Base-by-base conservation (phyloP, 2,888 invertebrate genomes). In the Cordilura impudica region DNA sequence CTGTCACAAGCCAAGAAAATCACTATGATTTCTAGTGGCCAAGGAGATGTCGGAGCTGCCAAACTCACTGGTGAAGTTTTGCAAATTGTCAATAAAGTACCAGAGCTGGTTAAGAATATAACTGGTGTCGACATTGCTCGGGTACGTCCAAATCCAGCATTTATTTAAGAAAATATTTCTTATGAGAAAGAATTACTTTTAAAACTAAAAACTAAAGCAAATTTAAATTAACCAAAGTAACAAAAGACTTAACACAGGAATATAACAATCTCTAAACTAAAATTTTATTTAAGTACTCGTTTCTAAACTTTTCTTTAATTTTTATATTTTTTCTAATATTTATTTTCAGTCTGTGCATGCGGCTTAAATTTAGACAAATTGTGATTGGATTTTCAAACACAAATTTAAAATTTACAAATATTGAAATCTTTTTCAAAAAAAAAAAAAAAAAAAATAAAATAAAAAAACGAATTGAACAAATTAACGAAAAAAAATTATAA, bases 21-120 rank as follows among this genome's bases (percentile, higher is more conserved):
- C 81, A 98, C 97, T 5, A 98, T 99, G 98, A 95, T 99, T 16
- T 97, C 98, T 0, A 95, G 95, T 84, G 98, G 98, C 29, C 93
- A 92, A 70, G 95, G 97, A 35, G 96, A 98, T 58, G 92, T 99
- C 31, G 99, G 99, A 29, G 98, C 98, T 0, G 94, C 97, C 81
- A 98, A 98, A 90, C 91, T 99, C 81, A 97, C 98, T 3, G 95
- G 95, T 45, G 99, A 99, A 91, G 96, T 99, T 23, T 92, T 99
- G 85, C 94, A 93, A 88, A 98, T 99, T 88, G 97, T 99, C 82
- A 94, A 95, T 86, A 94, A 95, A 90, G 95, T 99, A 85, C 98
- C 98, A 4, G 94, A 94, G 84, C 93, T 98, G 84, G 97, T 99
- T 47, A 96, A 97, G 88, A 93, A 92, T 54, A 93, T 98, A 88